Base-by-base conservation (phyloP, 1,140 invertebrate genomes). In the Protaetia brevitarsis region DNA sequence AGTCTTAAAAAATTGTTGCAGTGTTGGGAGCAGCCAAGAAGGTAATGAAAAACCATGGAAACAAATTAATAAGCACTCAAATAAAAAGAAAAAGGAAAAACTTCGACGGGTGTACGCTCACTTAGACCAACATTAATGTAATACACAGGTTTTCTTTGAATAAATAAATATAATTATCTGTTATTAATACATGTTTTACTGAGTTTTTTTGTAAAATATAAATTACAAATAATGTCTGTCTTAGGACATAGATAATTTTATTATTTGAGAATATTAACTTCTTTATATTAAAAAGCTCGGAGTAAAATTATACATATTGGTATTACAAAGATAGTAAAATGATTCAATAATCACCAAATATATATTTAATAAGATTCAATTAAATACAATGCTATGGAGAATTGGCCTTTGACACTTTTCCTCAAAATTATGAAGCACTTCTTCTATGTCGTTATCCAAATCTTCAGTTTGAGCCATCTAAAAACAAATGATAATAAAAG, bases 371-470 rank as follows among this genome's bases (percentile, higher is more conserved):
- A 27, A 51, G 13, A 64, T 66, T 89, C 78, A 96, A 82, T 98
- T 97, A 83, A 98, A 99, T 69, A 92, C 86, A 66, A 98, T 90
- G 66, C 94, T 94, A 78, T 99, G 96, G 58, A 99, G 82, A 73
- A 99, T 89, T 61, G 92, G 86, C 74, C 95, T 83, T 70, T 93
- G 86, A 74, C 89, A 89, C 79, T 95, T 93, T 30, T 88, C 85
- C 82, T 99, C 97, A 83, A 97, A 98, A 71, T 97, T 94, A 75
- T 96, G 93, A 30, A 99, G 82, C 63, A 99, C 82, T 83, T 98
- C 95, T 80, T 99, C 97, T 74, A 99, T 96, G 76, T 99, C 96
- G 84, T 99, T 97, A 75, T 99, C 97, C 68, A 99, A 82, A 79
- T 99, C 97, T 56, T 95, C 91, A 72, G 91, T 92, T 78, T 92